Percentiles rank a stretch among this genome's conserved stretches.
Conservation (phyloP, 2,888 invertebrate genomes). For the Buathra laborator region DNA sequence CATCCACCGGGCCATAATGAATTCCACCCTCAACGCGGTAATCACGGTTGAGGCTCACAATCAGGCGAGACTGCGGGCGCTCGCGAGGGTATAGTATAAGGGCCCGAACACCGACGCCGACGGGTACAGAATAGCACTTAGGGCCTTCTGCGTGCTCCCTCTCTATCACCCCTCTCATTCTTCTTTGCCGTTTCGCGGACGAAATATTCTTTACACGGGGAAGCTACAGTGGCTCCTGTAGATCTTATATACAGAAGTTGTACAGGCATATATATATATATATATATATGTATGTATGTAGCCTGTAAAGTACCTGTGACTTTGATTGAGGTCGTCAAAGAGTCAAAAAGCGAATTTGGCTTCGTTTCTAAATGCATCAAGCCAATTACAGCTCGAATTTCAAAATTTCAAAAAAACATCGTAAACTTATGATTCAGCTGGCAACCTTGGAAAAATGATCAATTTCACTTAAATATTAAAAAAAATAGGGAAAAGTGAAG, state of each 20-base stretch:
- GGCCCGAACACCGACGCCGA: slow-evolving; percentile 57
- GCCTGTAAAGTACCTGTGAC: neutral
- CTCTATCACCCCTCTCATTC: slow-evolving; percentile 31
- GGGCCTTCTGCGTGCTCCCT: slow-evolving; percentile 14
- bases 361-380: neutral
- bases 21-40: slow-evolving; percentile 83
- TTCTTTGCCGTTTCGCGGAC: slow-evolving; percentile 26
- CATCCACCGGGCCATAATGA: slow-evolving; percentile 77
- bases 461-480: neutral
- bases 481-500: slow-evolving; percentile 8
- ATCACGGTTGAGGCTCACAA: slow-evolving; percentile 77
- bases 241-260: neutral
- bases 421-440: too few relatives aligned
- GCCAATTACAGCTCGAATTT: neutral
- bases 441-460: too few relatives aligned
- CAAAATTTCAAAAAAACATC: neutral
- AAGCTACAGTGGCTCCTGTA: slow-evolving; percentile 8
- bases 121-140: slow-evolving; percentile 66
- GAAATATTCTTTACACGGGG: slow-evolving; percentile 45
- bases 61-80: slow-evolving; percentile 57
- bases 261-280: neutral
- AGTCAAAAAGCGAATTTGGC: neutral
- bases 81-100: slow-evolving; percentile 27
- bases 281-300: neutral
- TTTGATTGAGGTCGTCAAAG: neutral